Conservation (phyloP, 2,888 invertebrate genomes). For the Blastobasis adustella region DNA sequence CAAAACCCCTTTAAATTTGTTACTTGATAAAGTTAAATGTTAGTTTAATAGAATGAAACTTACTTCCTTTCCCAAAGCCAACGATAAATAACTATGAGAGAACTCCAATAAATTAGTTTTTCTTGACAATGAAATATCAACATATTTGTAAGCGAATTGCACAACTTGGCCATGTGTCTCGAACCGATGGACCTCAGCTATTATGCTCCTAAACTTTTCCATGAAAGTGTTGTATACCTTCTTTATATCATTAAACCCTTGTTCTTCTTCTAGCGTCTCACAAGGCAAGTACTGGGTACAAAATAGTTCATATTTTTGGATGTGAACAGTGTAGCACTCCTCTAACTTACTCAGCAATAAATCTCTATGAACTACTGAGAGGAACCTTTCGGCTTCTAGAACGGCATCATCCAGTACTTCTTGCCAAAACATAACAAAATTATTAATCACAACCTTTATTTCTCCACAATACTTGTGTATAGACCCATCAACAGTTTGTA, state of each 20-base stretch:
- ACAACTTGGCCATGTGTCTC: not conserved
- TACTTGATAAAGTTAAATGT: too few relatives aligned
- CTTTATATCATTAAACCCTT: not conserved
- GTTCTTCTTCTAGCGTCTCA: not conserved
- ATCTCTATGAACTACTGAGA: not conserved
- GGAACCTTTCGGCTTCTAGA: constrained; percentile 26
- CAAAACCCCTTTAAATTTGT: too few relatives aligned
- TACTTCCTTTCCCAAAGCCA: constrained; percentile 33
- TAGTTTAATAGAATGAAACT: constrained; percentile 15
- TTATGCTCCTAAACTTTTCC: not conserved
- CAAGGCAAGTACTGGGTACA: not conserved
- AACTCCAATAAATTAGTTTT: constrained; percentile 34
- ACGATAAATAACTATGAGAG: constrained; percentile 31
- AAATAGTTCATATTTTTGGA: not conserved
- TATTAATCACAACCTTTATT: constrained; percentile 33
- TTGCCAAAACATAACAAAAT: constrained; percentile 35
- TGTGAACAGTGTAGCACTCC: not conserved
- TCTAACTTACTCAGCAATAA: not conserved
- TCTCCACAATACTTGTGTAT: constrained; percentile 43
- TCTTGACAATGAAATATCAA: constrained; percentile 26
- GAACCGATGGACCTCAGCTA: not conserved
- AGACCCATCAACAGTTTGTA: constrained; percentile 30
- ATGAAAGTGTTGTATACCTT: not conserved
- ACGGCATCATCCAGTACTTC: constrained; percentile 31
- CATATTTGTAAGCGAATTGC: constrained; percentile 15